A percentile compares a stretch with the other conserved stretches of the same genome.
Conservation (phyloP, 30 jellyfish, hydroid and myxozoan species). For the Aurelia coerulea region DNA sequence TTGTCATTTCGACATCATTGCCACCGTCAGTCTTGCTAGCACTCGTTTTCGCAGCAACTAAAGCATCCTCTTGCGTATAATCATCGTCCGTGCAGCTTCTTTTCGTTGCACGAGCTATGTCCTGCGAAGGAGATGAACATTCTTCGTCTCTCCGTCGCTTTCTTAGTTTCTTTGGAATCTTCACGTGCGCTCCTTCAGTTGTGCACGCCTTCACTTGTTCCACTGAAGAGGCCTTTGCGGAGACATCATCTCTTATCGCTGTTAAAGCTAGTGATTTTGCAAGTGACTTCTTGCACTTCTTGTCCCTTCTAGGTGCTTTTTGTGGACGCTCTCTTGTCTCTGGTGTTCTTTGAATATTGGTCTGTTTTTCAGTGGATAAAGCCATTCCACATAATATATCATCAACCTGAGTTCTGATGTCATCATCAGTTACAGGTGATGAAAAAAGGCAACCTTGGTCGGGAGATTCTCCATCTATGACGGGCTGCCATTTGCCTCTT, state of each 20-base stretch:
- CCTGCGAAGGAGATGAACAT: neutral
- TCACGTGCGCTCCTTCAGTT: neutral
- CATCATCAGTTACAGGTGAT: constrained; percentile 3
- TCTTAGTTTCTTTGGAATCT: neutral
- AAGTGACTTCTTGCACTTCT: neutral
- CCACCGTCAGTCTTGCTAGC: neutral
- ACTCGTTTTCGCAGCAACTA: neutral
- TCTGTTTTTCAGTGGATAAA: neutral
- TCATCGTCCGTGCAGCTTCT: constrained; percentile 23
- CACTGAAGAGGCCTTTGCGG: neutral
- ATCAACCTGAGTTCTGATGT: neutral
- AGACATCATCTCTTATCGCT: neutral
- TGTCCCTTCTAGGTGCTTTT: neutral
- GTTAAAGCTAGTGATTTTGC: neutral
- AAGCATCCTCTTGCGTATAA: neutral
- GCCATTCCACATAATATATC: neutral
- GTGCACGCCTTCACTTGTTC: neutral
- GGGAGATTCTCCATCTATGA: neutral
- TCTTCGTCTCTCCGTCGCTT: neutral
- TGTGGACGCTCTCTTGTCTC: neutral
- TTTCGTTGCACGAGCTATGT: neutral
- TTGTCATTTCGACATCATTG: neutral
- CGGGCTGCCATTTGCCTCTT: constrained; percentile 2
- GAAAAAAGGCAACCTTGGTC: neutral
- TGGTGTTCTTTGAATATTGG: neutral